Conservation (phyloP, 2,888 invertebrate genomes). For the Cerastis rubricosa region DNA sequence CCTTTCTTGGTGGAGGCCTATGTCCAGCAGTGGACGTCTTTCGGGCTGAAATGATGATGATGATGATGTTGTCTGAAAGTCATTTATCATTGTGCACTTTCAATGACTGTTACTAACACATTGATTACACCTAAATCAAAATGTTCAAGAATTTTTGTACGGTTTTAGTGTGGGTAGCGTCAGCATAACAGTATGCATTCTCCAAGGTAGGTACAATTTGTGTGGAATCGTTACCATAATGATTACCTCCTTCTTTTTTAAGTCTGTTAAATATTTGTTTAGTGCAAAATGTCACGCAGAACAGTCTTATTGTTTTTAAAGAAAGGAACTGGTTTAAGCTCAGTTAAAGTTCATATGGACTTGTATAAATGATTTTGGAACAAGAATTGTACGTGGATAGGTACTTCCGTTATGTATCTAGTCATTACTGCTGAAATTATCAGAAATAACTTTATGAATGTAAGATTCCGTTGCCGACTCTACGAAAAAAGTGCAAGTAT, state of each 20-base stretch:
- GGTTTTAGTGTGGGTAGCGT: neutral
- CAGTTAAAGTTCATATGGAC: neutral
- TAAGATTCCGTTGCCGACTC: constrained; percentile 2
- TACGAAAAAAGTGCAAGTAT: constrained; percentile 28
- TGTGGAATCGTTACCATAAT: neutral
- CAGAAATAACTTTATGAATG: neutral
- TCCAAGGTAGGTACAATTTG: neutral
- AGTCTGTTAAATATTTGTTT: neutral
- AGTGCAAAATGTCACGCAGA: neutral
- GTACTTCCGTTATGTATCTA: neutral
- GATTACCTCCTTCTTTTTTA: too few species aligned
- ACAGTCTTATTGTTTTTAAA: neutral
- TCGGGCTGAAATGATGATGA: too few species aligned
- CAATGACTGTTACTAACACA: constrained; percentile 39
- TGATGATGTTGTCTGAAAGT: constrained; percentile 19
- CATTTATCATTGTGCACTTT: constrained; percentile 47
- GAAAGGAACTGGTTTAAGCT: neutral
- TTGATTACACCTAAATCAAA: constrained; percentile 24
- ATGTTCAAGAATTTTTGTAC: neutral
- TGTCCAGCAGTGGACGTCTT: too few species aligned
- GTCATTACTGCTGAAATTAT: neutral
- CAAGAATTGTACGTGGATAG: neutral
- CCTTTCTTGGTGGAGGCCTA: too few species aligned
- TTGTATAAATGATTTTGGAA: neutral
- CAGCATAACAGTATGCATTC: neutral